Evolutionary conservation across 2,888 invertebrate species (phyloP).

Genomic region (Brenthis hecate): DNA sequence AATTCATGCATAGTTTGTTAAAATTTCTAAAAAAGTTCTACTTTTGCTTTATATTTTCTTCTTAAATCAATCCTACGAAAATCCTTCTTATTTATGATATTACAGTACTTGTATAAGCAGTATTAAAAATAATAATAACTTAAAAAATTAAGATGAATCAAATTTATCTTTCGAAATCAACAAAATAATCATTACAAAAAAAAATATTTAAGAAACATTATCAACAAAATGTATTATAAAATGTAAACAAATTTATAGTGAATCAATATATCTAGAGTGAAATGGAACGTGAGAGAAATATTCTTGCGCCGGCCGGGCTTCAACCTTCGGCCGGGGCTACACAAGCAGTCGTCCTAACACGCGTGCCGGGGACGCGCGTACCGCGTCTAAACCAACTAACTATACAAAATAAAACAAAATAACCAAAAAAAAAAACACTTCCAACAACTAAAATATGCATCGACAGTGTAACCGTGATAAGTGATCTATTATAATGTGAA

Average conservation of each 20-base stretch:
- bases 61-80: too few species aligned
- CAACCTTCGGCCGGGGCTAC: constrained; percentile 69
- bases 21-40: too few species aligned
- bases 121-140: neutral
- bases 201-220: neutral
- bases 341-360: constrained; percentile 67
- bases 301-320: constrained; percentile 69
- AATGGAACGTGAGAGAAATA: constrained; percentile 58
- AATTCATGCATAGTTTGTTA: constrained; percentile 45
- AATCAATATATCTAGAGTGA: constrained; percentile 5
- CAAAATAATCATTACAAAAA: neutral
- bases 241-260: neutral
- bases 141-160: neutral
- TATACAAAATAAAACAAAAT: constrained; percentile 62
- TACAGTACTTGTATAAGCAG: too few species aligned
- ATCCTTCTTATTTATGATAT: too few species aligned
- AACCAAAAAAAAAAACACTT: constrained; percentile 57
- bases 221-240: neutral
- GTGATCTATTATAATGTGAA: constrained; percentile 7
- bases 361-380: constrained; percentile 52
- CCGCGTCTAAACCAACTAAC: constrained; percentile 36
- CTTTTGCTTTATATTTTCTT: too few species aligned
- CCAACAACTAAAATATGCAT: constrained; percentile 49
- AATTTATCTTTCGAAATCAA: neutral
- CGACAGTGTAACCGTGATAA: constrained; percentile 45